phyloP scores from a whole-genome alignment of 2,888 invertebrate genomes.

The Argyresthia goedartella region DNA sequence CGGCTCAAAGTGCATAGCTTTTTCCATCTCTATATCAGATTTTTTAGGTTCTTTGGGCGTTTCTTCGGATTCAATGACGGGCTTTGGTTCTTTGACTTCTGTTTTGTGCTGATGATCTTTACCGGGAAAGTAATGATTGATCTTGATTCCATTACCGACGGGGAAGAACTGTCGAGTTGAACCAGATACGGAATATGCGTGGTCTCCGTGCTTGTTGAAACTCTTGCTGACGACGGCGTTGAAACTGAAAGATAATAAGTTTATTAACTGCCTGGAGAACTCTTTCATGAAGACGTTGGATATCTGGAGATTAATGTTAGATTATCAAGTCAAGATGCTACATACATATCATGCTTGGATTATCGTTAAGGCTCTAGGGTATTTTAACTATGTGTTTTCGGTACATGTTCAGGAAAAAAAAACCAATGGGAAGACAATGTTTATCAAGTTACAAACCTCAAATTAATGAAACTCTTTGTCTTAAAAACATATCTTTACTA shows the following conservation, averaged over 20 bases:
- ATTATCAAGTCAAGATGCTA: too few relatives aligned
- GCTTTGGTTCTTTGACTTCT: conserved; percentile 20
- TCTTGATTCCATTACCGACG: conserved; percentile 41
- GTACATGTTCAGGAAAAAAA: too few relatives aligned
- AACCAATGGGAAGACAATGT: too few relatives aligned
- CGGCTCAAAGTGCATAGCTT: conserved; percentile 22
- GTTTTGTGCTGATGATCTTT: conserved; percentile 23
- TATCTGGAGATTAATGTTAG: too few relatives aligned
- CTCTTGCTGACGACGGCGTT: conserved; percentile 70
- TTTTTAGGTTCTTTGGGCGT: conserved; percentile 6
- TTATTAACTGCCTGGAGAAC: neutral
- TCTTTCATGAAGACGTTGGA: too few relatives aligned
- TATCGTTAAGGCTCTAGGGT: too few relatives aligned
- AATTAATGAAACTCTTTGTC: too few relatives aligned
- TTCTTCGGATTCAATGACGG: conserved; percentile 26
- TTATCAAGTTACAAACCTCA: too few relatives aligned
- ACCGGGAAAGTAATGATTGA: conserved; percentile 50
- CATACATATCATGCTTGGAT: too few relatives aligned
- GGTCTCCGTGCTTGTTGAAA: conserved; percentile 42
- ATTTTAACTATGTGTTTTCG: too few relatives aligned
- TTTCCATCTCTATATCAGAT: conserved; percentile 13
- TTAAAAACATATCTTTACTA: too few relatives aligned
- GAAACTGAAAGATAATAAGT: conserved; percentile 40
- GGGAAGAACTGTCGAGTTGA: conserved; percentile 47
- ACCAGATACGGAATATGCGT: conserved; percentile 43